Conservation (phyloP, 2,888 invertebrate genomes). For the Molorchus minor region DNA sequence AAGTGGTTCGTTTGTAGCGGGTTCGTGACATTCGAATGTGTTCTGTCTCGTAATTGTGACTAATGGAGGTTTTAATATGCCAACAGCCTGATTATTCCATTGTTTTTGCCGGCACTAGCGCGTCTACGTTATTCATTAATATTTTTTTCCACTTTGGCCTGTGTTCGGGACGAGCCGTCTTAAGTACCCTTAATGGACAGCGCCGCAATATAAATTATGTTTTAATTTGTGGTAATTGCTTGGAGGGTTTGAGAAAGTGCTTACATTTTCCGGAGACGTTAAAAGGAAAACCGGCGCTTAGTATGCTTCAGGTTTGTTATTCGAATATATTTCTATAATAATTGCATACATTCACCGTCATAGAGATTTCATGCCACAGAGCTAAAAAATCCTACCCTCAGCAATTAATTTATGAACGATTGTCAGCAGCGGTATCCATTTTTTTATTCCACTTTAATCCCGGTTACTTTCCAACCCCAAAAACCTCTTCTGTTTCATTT, state of each 20-base stretch:
- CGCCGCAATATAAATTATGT: neutral
- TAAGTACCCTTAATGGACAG: slow-evolving; percentile 7
- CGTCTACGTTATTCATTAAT: slow-evolving; percentile 40
- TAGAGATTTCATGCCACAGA: no score
- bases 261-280: no score
- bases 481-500: slow-evolving; percentile 19
- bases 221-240: neutral
- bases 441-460: slow-evolving; percentile 6
- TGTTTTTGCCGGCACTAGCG: slow-evolving; percentile 42
- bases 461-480: slow-evolving; percentile 9
- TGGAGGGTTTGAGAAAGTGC: no score
- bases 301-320: no score
- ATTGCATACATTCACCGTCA: no score
- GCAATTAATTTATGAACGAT: no score
- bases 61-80: slow-evolving; percentile 51
- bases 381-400: no score
- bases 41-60: slow-evolving; percentile 49
- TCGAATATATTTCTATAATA: no score
- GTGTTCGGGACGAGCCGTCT: neutral
- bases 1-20: slow-evolving; percentile 42
- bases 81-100: slow-evolving; percentile 50
- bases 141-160: slow-evolving; percentile 30
- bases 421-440: no score
- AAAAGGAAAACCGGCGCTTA: no score
- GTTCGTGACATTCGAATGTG: slow-evolving; percentile 46